Conservation (phyloP, 2,797 vertebrate genomes). For the Aeoliscus strigatus region DNA sequence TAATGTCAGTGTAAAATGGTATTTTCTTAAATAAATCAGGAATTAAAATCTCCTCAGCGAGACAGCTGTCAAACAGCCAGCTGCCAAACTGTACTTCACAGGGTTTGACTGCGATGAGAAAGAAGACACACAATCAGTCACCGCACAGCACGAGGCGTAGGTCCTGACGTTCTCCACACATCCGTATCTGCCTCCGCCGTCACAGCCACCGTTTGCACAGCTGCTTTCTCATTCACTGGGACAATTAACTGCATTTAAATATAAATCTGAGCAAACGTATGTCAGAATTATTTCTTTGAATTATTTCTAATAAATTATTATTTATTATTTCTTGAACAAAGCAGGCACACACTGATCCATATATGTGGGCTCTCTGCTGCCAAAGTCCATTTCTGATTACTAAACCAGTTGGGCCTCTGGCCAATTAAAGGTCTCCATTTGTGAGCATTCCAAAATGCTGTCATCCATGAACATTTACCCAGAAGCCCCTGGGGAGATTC, state of each 20-base stretch:
- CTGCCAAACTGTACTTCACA: constrained; percentile 40
- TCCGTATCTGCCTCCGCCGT: background rate
- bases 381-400: constrained; percentile 63
- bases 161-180: background rate
- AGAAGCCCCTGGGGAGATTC: constrained; percentile 76
- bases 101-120: constrained; percentile 28
- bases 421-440: constrained; percentile 78
- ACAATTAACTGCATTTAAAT: constrained; percentile 2
- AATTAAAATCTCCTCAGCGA: constrained; percentile 57
- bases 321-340: too few species aligned
- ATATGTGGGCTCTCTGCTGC: constrained; percentile 47
- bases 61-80: constrained; percentile 68
- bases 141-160: constrained; percentile 7
- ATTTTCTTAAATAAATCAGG: constrained; percentile 70
- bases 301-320: too few species aligned
- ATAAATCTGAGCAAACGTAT: constrained; percentile 1
- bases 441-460: constrained; percentile 77
- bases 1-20: constrained; percentile 47
- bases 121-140: constrained; percentile 21
- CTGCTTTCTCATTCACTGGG: constrained; percentile 1
- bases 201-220: background rate
- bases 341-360: constrained; percentile 35
- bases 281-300: constrained; percentile 6
- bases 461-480: constrained; percentile 81
- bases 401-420: constrained; percentile 69